Evolutionary conservation across 2,113 vertebrate genomes (phyloP).

Genomic region (Coreoperca whiteheadi): DNA sequence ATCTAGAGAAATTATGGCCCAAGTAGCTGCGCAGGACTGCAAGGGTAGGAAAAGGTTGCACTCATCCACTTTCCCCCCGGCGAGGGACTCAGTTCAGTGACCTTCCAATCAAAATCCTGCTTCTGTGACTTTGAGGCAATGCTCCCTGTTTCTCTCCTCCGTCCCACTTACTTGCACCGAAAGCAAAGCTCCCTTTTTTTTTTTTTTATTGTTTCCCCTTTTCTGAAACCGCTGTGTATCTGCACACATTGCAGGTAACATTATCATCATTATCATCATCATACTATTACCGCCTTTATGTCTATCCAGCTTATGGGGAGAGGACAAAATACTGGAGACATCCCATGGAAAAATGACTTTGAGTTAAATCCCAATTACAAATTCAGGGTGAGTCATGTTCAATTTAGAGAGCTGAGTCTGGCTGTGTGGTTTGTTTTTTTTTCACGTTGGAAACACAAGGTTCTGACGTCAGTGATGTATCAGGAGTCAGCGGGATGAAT

Average conservation of each 20-base stretch:
- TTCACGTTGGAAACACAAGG: neutral
- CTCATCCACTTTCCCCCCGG: conserved; percentile 26
- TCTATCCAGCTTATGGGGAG: neutral
- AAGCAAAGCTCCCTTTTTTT: neutral
- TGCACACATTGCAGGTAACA: neutral
- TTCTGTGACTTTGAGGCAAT: conserved; percentile 31
- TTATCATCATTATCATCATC: neutral
- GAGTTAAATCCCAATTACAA: neutral
- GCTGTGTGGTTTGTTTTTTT: conserved; percentile 1
- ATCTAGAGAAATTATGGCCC: conserved; percentile 7
- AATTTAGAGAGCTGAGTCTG: neutral
- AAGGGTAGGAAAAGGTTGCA: conserved; percentile 11
- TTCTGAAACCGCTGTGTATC: neutral
- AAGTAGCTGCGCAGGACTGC: neutral
- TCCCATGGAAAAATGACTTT: neutral
- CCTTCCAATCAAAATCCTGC: conserved; percentile 37
- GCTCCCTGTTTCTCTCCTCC: neutral
- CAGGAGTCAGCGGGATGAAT: conserved; percentile 19
- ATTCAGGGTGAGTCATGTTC: conserved; percentile 26
- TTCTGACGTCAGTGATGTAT: conserved; percentile 6
- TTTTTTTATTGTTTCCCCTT: neutral
- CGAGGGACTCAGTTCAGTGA: conserved; percentile 35
- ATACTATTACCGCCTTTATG: neutral
- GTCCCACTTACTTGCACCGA: conserved; percentile 10
- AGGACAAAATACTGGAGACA: neutral